These are phyloP conservation scores for Drosophila obscura DNA, from an alignment of 1,140 invertebrate genomes.

Conservation along the genomic window DNA sequence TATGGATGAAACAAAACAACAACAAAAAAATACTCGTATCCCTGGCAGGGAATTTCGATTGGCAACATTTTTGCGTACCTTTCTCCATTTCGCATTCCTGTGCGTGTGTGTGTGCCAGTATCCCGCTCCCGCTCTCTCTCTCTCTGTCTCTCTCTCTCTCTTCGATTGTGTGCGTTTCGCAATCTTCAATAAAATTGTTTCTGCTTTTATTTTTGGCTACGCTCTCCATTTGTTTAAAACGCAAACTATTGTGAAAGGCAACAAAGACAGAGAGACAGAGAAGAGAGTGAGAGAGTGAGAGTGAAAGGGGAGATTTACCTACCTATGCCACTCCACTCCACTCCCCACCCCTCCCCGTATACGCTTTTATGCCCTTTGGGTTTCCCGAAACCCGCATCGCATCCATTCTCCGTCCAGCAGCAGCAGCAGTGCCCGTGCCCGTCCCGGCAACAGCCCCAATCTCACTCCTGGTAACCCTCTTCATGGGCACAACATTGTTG, in stretches of 20 bases:
- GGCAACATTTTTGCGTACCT: slow-evolving; percentile 78
- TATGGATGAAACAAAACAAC: slow-evolving; percentile 32
- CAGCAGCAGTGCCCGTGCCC: too few species aligned
- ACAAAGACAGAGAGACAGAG: slow-evolving; percentile 34
- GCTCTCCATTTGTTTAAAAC: slow-evolving; percentile 80
- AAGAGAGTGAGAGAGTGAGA: slow-evolving; percentile 4
- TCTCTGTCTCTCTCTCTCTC: slow-evolving; percentile 16
- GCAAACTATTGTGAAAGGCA: slow-evolving; percentile 72
- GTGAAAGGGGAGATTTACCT: slow-evolving; percentile 21
- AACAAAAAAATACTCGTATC: slow-evolving; percentile 19
- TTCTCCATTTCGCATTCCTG: slow-evolving; percentile 42
- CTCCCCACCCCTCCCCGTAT: slow-evolving; percentile 11
- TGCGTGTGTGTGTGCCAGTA: neutral
- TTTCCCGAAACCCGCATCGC: slow-evolving; percentile 21
- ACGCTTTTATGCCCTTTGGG: slow-evolving; percentile 62
- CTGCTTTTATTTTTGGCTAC: slow-evolving; percentile 72
- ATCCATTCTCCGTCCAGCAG: neutral
- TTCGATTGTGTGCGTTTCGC: slow-evolving; percentile 56
- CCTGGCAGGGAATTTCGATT: slow-evolving; percentile 68
- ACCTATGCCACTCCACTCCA: slow-evolving; percentile 25
- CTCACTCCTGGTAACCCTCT: neutral
- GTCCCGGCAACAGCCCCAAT: neutral
- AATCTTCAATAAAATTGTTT: slow-evolving; percentile 80
- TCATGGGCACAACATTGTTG: slow-evolving; percentile 68
- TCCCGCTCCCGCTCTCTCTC: neutral